These are phyloP conservation scores for Chlorodrepanis virens DNA, from an alignment of 2,113 vertebrate species.

Conservation along the genomic window DNA sequence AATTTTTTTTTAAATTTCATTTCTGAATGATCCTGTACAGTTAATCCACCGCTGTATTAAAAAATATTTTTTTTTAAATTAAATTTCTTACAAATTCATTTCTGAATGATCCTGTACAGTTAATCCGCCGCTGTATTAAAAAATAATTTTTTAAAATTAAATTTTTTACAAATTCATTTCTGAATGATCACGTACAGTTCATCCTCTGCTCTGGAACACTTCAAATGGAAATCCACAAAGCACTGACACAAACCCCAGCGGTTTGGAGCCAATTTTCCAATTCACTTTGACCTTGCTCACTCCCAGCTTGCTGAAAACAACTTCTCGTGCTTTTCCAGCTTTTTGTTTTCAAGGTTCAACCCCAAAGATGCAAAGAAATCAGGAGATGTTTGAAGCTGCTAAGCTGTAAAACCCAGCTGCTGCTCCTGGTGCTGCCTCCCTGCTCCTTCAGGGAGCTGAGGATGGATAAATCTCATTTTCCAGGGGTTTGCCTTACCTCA, in stretches of 20 bases:
- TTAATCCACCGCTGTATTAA: too few relatives aligned
- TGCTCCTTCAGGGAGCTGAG: background rate
- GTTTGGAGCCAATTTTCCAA: background rate
- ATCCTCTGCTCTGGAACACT: background rate
- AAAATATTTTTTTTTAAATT: too few relatives aligned
- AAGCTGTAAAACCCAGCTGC: background rate
- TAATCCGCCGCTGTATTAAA: too few relatives aligned
- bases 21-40: too few relatives aligned
- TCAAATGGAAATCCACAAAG: background rate
- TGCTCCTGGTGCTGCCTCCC: background rate
- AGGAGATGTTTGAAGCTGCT: background rate
- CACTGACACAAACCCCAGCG: background rate
- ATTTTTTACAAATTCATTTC: background rate
- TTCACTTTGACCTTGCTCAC: background rate
- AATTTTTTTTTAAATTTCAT: too few relatives aligned
- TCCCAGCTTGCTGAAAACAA: background rate
- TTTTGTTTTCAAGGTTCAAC: background rate
- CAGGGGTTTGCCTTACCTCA: slow-evolving; percentile 80
- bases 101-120: too few relatives aligned
- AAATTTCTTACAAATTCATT: too few relatives aligned
- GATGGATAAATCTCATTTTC: background rate
- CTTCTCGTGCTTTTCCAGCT: background rate
- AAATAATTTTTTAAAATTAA: too few relatives aligned
- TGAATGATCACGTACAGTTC: background rate
- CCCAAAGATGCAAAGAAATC: background rate